These are phyloP conservation scores for Anastatus disparis DNA, from an alignment of 1,140 invertebrate genomes.

Conservation along the genomic window DNA sequence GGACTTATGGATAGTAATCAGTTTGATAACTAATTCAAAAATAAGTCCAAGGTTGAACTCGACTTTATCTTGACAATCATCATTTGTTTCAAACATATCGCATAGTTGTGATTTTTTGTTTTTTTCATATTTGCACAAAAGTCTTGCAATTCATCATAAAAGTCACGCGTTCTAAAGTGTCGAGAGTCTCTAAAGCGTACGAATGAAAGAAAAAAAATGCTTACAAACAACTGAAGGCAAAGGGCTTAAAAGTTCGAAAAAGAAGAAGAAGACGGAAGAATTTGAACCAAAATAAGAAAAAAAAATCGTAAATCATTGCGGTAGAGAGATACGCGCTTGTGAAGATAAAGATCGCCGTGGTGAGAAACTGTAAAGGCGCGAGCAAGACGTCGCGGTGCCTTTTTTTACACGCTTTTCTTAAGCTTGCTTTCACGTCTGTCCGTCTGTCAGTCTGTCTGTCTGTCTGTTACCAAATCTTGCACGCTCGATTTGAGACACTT, in stretches of 20 bases:
- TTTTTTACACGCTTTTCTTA: too few relatives aligned
- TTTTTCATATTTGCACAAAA: neutral
- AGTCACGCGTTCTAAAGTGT: constrained; percentile 1
- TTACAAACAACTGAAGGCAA: neutral
- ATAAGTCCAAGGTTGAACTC: too few relatives aligned
- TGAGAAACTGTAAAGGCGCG: constrained; percentile 19
- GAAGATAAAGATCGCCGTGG: constrained; percentile 19
- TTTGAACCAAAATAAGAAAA: neutral
- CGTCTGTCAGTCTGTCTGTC: too few relatives aligned
- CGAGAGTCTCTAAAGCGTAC: neutral
- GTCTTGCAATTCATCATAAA: constrained; percentile 10
- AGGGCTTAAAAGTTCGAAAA: neutral
- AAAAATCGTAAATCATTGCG: constrained; percentile 17
- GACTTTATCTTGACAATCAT: too few relatives aligned
- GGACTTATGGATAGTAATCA: too few relatives aligned
- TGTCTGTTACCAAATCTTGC: too few relatives aligned
- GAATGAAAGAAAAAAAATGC: neutral
- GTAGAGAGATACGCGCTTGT: too few relatives aligned
- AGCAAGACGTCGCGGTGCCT: too few relatives aligned
- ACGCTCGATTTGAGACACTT: too few relatives aligned
- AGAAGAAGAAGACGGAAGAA: neutral
- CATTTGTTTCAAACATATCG: neutral
- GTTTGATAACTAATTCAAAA: too few relatives aligned
- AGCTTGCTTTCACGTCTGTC: too few relatives aligned
- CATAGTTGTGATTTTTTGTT: neutral